These are phyloP conservation scores for Tamandua tetradactyla DNA, from an alignment of 2,797 vertebrate species.

Conservation along the genomic window DNA sequence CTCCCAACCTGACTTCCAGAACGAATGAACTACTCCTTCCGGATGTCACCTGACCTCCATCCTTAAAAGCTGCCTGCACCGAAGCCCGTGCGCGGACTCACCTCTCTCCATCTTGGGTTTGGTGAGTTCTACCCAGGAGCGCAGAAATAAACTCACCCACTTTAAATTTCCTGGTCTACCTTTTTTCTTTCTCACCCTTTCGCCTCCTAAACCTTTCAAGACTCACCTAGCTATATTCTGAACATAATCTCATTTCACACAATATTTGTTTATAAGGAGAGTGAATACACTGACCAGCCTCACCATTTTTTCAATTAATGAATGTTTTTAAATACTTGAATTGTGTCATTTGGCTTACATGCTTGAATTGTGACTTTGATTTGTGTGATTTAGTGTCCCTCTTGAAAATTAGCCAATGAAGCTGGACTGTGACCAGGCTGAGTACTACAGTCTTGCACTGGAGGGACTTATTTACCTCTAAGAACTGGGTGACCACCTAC, in stretches of 20 bases:
- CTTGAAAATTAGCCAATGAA: neutral
- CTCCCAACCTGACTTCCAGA: no score
- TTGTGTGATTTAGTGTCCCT: neutral
- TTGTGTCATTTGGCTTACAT: slow-evolving; percentile 25
- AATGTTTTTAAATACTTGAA: slow-evolving; percentile 21
- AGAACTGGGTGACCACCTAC: neutral
- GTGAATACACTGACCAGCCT: neutral
- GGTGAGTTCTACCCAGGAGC: no score
- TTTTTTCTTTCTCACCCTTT: no score
- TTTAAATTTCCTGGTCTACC: no score
- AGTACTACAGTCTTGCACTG: neutral
- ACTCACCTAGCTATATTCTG: neutral
- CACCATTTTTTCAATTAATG: neutral
- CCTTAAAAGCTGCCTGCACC: no score
- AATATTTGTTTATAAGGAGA: neutral
- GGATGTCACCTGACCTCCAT: no score
- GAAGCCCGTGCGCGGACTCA: no score
- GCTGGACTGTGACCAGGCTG: neutral
- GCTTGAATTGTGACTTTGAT: neutral
- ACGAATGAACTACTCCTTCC: no score
- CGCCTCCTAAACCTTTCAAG: no score
- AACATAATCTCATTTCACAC: slow-evolving; percentile 18
- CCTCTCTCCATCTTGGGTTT: no score
- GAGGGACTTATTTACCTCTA: neutral
- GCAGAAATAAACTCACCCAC: no score